phyloP scores from a whole-genome alignment of 53 echinoderm and acorn worm genomes.

The Patiria pectinifera region DNA sequence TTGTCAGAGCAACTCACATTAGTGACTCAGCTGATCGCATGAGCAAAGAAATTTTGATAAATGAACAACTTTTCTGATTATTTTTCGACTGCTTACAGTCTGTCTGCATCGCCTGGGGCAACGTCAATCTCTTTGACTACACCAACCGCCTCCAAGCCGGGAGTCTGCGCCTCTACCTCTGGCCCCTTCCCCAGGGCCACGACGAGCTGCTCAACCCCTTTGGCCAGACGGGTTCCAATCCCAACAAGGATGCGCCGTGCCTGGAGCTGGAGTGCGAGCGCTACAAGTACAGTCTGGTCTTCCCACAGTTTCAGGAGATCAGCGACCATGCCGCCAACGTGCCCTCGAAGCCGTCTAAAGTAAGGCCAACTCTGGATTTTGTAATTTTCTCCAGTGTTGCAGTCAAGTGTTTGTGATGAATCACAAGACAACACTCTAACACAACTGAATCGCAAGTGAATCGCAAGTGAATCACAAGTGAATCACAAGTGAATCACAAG shows the following conservation, averaged over 20 bases:
- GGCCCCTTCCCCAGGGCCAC: constrained; percentile 94
- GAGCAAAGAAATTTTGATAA: not conserved
- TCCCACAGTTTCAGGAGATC: constrained; percentile 86
- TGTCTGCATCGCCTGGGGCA: constrained; percentile 88
- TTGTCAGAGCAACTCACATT: no score
- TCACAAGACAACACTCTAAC: no score
- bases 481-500: not conserved
- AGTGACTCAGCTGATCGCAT: no score
- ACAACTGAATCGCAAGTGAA: no score
- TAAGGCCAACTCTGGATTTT: no score
- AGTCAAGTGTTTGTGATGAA: no score
- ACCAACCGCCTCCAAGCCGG: constrained; percentile 95
- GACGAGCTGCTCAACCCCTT: constrained; percentile 94
- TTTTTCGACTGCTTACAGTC: constrained; percentile 41
- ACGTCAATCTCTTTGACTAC: constrained; percentile 97
- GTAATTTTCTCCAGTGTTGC: no score
- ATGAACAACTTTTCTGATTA: not conserved
- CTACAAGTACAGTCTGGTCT: constrained; percentile 82
- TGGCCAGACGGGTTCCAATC: constrained; percentile 95
- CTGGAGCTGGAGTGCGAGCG: constrained; percentile 94
- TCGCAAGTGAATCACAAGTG: no score
- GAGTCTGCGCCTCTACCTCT: constrained; percentile 94
- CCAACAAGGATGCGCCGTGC: constrained; percentile 96
- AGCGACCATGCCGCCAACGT: constrained; percentile 79
- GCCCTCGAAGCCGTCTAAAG: not conserved